Evolutionary conservation across 2,797 vertebrate genomes (phyloP), one percentile per base, ranked within the genome.

Genomic region (Caiman crocodilus): DNA sequence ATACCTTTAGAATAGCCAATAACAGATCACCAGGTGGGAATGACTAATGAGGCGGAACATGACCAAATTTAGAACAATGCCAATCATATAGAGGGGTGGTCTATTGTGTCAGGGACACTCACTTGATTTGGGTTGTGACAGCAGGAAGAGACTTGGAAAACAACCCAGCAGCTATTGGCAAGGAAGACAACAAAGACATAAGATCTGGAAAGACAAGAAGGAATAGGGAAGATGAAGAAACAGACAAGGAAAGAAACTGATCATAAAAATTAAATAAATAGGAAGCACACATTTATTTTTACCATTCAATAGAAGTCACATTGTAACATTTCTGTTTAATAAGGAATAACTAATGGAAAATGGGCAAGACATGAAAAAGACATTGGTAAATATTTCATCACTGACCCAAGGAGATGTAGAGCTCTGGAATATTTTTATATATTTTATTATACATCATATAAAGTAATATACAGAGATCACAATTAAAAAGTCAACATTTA

Each of bases 121-220:
- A n/a, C n/a, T n/a, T n/a, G n/a, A n/a, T n/a, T n/a, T n/a, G n/a
- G n/a, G n/a, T n/a, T n/a, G n/a, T n/a, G n/a, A n/a, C n/a, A 73
- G 14, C 35, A 26, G 50, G 23, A 50, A 23, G 18, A 25, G 8
- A 14, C 21, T 35, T 50, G 21, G 50, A 50, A 73, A 50, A 73
- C 32, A 25, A 73, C 14, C 42, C 13, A 50, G 35, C 21, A 73
- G 35, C 35, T 14, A 73, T 4, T 21, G 42, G 69, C 65, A 32
- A 30, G n/a, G 30, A 23, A 85, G 71, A 32, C 30, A 73, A 28
- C 6, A 57, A 3, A 69, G 2, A 16, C 16, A 30, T 11, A 32
- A 14, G 5, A 75, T 56, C 55, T 74, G 4, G 14, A 6, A 0
- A 0, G 0, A 3, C 32, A 56, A 26, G 1, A 0, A 9, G 1